phyloP scores from a whole-genome alignment of 2,888 invertebrate species.

The Rotaria socialis region DNA sequence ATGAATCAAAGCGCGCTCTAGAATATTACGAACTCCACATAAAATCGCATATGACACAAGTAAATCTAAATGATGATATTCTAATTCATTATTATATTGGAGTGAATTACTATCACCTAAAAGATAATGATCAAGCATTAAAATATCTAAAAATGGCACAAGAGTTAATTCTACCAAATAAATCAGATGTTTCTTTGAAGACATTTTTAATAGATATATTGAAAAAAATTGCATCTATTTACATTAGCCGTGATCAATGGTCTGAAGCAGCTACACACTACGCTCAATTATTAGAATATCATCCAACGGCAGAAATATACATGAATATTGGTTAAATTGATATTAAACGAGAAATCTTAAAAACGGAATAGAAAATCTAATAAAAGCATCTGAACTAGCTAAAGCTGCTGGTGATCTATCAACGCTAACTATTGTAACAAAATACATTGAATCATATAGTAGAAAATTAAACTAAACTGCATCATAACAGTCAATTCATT shows the following conservation, averaged over 20 bases:
- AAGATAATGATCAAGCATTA: not conserved
- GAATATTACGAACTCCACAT: not conserved
- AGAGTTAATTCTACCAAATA: not conserved
- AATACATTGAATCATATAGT: not conserved
- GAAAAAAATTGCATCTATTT: not conserved
- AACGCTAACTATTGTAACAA: not conserved
- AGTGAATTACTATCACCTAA: not conserved
- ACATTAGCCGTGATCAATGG: not conserved
- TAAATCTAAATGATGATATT: not conserved
- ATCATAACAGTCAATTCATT: too few relatives aligned
- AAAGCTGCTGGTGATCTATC: not conserved
- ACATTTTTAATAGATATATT: not conserved
- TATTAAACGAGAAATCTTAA: not conserved
- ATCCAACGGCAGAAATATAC: not conserved
- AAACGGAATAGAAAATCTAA: not conserved
- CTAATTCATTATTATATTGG: not conserved
- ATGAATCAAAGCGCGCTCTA: not conserved
- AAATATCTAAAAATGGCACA: not conserved
- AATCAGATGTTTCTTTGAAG: not conserved
- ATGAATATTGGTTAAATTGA: not conserved
- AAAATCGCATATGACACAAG: not conserved
- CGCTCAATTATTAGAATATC: not conserved
- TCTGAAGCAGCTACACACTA: not conserved
- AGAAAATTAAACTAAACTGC: not conserved
- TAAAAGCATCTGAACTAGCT: not conserved